Percentiles rank a stretch among this genome's conserved stretches.
Conservation (phyloP, 1,140 invertebrate genomes). For the Leguminivora glycinivorella region DNA sequence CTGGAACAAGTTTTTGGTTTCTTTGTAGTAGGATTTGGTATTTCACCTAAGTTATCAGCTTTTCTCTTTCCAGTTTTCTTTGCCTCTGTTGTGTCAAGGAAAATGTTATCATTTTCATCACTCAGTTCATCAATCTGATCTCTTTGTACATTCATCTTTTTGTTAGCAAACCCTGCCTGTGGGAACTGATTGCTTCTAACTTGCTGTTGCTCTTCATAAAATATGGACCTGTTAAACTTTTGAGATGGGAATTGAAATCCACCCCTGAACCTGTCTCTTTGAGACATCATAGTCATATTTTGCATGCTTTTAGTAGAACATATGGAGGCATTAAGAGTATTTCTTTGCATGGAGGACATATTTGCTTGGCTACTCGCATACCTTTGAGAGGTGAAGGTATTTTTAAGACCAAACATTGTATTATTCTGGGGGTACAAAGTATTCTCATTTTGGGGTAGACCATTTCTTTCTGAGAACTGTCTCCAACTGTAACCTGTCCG, state of each 20-base stretch:
- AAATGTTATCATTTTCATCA: constrained; percentile 16
- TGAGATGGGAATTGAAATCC: constrained; percentile 59
- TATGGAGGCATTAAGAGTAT: constrained; percentile 12
- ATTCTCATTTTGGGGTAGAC: neutral
- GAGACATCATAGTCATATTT: constrained; percentile 32
- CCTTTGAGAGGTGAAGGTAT: constrained; percentile 13
- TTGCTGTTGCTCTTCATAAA: neutral
- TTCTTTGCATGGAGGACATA: neutral
- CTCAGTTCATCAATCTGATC: neutral
- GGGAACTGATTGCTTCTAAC: neutral
- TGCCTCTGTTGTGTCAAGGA: neutral
- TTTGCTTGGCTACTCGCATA: neutral
- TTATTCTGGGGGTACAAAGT: neutral
- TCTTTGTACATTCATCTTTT: neutral
- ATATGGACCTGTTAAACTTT: constrained; percentile 55
- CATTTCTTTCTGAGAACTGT: neutral
- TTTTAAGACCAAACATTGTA: constrained; percentile 1
- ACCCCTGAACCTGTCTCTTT: constrained; percentile 57
- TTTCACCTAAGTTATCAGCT: constrained; percentile 29
- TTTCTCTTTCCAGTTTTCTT: constrained; percentile 15
- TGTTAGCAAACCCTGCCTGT: neutral
- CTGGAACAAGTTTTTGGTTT: constrained; percentile 37
- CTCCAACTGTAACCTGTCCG: constrained; percentile 35
- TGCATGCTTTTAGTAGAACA: constrained; percentile 14
- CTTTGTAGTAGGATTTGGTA: constrained; percentile 36